These are phyloP conservation scores for Murina feae DNA, from an alignment of 2,113 vertebrate genomes.

Conservation along the genomic window DNA sequence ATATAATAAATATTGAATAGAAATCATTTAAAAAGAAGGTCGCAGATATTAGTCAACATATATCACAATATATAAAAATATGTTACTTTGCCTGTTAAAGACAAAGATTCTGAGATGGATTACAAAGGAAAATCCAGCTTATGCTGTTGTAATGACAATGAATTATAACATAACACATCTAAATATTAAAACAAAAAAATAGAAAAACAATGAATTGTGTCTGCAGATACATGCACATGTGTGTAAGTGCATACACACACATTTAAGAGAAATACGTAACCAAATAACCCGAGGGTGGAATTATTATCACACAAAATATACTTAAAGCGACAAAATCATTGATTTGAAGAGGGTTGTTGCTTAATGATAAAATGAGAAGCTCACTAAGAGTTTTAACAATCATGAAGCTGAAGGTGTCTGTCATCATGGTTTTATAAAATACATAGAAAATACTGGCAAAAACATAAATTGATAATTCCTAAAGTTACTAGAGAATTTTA, in stretches of 20 bases:
- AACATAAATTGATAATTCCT: background rate
- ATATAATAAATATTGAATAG: background rate
- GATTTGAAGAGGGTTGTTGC: background rate
- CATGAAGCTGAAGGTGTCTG: background rate
- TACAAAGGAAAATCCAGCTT: background rate
- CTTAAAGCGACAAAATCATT: background rate
- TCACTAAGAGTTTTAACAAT: background rate
- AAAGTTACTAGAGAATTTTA: background rate
- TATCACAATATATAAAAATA: background rate
- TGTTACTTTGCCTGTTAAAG: background rate
- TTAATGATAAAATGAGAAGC: background rate
- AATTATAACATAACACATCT: background rate
- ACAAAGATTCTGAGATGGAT: background rate
- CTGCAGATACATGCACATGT: background rate
- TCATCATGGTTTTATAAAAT: background rate
- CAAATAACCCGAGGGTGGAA: background rate
- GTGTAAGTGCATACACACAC: fast-evolving
- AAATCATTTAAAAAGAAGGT: background rate
- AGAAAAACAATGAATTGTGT: background rate
- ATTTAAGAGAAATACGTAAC: background rate
- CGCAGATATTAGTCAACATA: background rate
- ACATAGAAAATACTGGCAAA: background rate
- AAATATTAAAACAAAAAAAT: background rate
- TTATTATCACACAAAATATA: background rate
- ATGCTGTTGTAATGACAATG: background rate